Percentiles rank a stretch among this genome's conserved stretches.
Evolutionary conservation across 2,888 invertebrate genomes (phyloP).

Genomic region (Drepana falcataria): DNA sequence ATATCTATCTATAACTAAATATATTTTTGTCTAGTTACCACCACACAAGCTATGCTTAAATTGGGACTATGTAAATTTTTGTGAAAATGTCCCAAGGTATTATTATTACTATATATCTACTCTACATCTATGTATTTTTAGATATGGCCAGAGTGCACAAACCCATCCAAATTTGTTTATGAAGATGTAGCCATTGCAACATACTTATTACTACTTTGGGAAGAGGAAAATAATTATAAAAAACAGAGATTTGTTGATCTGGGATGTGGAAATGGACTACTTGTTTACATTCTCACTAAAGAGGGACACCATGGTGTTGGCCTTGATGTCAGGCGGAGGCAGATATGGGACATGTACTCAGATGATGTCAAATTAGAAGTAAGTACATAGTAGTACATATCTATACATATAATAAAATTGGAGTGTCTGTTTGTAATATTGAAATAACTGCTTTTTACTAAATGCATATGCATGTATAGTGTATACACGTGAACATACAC

Average conservation of each 20-base stretch:
- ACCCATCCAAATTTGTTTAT: constrained; percentile 96
- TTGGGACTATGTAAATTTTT: no score
- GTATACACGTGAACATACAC: no score
- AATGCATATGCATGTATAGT: no score
- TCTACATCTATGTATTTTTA: constrained; percentile 39
- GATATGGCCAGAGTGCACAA: constrained; percentile 95
- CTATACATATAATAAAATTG: no score
- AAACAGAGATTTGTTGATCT: constrained; percentile 91
- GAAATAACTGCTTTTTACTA: no score
- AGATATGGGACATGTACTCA: constrained; percentile 92
- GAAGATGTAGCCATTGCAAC: constrained; percentile 97
- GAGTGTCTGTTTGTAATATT: no score
- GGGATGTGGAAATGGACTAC: constrained; percentile 98
- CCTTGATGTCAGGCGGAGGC: constrained; percentile 89
- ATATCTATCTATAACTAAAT: no score
- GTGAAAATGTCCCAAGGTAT: no score
- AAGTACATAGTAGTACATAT: constrained; percentile 9
- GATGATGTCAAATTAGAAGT: constrained; percentile 82
- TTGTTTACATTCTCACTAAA: constrained; percentile 89
- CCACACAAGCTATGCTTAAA: no score
- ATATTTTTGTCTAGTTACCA: no score
- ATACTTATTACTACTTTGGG: constrained; percentile 91
- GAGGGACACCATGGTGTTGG: constrained; percentile 92
- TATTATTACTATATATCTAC: no score
- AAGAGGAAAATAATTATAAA: constrained; percentile 66